Conservation (phyloP, 2,888 invertebrate species). For the Drosophila nigricruria region DNA sequence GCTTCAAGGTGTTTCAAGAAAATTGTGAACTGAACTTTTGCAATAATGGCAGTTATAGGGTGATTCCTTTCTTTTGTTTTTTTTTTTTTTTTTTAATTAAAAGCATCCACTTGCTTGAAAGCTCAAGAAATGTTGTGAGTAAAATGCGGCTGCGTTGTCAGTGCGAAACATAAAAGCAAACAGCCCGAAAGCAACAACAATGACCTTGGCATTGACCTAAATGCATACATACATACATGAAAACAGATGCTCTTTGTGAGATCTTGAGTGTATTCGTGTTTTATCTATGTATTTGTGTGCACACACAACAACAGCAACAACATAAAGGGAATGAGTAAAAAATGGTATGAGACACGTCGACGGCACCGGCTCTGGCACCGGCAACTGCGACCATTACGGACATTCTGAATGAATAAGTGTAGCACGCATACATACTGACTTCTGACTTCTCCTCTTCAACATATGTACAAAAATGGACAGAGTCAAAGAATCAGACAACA, state of each 20-base stretch:
- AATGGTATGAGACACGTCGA: constrained; percentile 60
- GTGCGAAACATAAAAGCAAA: constrained; percentile 39
- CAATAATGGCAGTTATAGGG: neutral
- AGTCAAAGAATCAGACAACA: constrained; percentile 25
- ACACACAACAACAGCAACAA: constrained; percentile 38
- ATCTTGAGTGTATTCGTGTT: constrained; percentile 66
- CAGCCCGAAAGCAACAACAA: constrained; percentile 47
- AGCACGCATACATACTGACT: constrained; percentile 38
- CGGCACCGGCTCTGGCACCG: constrained; percentile 25
- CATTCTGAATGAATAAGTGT: constrained; percentile 71
- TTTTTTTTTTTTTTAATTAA: too few relatives aligned
- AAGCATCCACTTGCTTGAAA: constrained; percentile 1
- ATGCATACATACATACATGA: constrained; percentile 52
- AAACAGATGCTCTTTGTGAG: constrained; percentile 65
- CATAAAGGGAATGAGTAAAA: constrained; percentile 64
- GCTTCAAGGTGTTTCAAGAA: neutral
- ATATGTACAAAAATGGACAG: constrained; percentile 16
- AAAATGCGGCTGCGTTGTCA: constrained; percentile 30
- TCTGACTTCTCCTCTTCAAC: constrained; percentile 3
- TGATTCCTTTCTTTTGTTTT: neutral
- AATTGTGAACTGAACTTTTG: neutral
- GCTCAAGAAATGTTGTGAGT: constrained; percentile 10
- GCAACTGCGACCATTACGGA: constrained; percentile 49
- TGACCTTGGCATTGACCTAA: constrained; percentile 69
- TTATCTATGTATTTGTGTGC: constrained; percentile 55